Base-by-base conservation (phyloP, 1,140 invertebrate species). In the Sitodiplosis mosellana region DNA sequence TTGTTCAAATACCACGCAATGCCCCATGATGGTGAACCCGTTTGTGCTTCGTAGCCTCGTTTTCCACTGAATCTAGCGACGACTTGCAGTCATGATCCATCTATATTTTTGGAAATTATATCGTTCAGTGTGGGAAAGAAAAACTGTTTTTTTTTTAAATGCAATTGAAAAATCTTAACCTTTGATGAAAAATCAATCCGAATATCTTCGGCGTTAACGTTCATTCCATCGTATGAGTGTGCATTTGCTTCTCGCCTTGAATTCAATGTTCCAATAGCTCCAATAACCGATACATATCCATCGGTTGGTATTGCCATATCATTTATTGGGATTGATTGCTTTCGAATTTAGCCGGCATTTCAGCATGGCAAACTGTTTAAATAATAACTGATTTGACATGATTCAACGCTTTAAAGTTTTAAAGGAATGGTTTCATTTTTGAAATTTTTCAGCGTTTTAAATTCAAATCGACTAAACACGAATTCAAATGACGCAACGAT, bases 1-100 rank as follows among this genome's bases (percentile, higher is more conserved):
- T 90, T 88, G 63, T 96, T 94, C 54, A 95, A 81, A 67, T 91
- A 95, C 87, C 87, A 95, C 10, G 85, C 85, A 51, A 92, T 86
- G 33, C 87, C 87, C 78, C 87, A 88, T 1, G 84, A 86, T 8
- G 82, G 78, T 53, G 77, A 69, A 73, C 82, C 81, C 40, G 86
- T 90, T 19, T 87, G 79, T 7, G 78, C 72, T 11, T 78, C 75
- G 59, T 91, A 90, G 8, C 87, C 87, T 5, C 79, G 70, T 43
- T 76, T 71, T 2, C 82, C 84, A 11, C 84, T 87, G 1, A 84
- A 15, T 69, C 66, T 33, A 71, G 50, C 7, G 61, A 64, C 36
- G 49, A 56, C 48, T 55, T 60, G 55, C 62, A 64, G n/a, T 55
- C 46, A 44, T 64, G 59, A 41, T 64, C 62, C 41, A 60, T 60